Base-by-base conservation (phyloP, 2,113 vertebrate genomes). In the Mobula birostris region DNA sequence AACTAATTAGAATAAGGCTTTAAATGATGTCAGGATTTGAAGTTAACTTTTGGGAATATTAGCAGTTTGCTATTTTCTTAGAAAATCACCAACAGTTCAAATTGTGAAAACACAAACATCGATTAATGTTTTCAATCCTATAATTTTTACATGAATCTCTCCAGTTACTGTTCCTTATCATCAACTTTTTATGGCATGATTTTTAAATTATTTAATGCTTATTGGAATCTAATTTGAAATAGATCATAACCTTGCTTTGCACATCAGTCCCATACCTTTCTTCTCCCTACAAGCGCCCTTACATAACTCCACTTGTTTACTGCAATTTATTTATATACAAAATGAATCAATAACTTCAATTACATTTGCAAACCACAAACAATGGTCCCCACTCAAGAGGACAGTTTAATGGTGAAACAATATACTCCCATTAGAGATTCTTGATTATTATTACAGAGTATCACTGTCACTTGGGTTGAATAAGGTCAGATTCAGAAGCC, bases 1-100 rank as follows among this genome's bases (percentile, higher is more conserved):
- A 77, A 94, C 95, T 95, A 95, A 95, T 93, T 93, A 93, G 36
- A 93, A 93, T 93, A 93, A 93, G 91, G 68, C 70, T 93, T 93
- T 93, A 93, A 93, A 74, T 93, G 91, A 93, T 93, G 91, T 93
- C 91, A 93, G 40, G 68, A 40, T 93, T 93, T 93, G 91, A 74
- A 93, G 91, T 93, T 93, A 93, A 93, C 91, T 93, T 93, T 90
- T 93, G 91, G 91, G 91, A 74, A 70, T 74, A 93, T 93, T 93
- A 93, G 70, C 40, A 93, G 70, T 93, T 93, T 56, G 70, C 24
- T 72, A 74, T 93, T 90, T 74, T 93, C 68, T 36, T 74, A 15
- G 72, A 93, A 93, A 56, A 56, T 76, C 21, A 56, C 36, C 91
- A 74, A 24, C 40, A 76, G 91, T 74, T 93, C 91, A 93, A 76